These are phyloP conservation scores for Merluccius polli DNA, from an alignment of 2,797 vertebrate genomes.

Conservation along the genomic window DNA sequence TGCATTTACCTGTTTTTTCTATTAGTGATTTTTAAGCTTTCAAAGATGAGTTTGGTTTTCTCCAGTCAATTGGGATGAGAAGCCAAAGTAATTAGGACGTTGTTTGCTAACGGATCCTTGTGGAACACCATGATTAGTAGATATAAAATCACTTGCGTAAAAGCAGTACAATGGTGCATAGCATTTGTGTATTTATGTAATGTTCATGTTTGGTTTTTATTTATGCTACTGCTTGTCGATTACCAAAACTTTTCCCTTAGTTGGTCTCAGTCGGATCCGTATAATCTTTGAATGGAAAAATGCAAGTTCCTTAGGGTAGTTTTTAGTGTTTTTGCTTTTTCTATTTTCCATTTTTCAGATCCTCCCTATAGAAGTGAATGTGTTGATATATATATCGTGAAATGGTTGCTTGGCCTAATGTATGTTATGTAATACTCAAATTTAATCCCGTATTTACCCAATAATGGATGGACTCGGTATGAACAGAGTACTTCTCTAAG, in stretches of 20 bases:
- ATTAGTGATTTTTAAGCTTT: slow-evolving; percentile 78
- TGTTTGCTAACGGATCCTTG: slow-evolving; percentile 50
- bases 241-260: slow-evolving; percentile 74
- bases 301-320: slow-evolving; percentile 65
- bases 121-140: slow-evolving; percentile 55
- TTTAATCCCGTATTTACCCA: slow-evolving; percentile 73
- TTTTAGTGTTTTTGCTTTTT: slow-evolving; percentile 59
- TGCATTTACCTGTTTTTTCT: slow-evolving; percentile 80
- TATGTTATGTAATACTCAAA: slow-evolving; percentile 75
- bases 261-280: slow-evolving; percentile 62
- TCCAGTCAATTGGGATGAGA: slow-evolving; percentile 51
- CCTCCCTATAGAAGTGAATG: slow-evolving; percentile 78
- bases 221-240: slow-evolving; percentile 81
- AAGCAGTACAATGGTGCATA: slow-evolving; percentile 75
- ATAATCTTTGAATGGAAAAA: slow-evolving; percentile 71
- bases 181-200: slow-evolving; percentile 80
- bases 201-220: slow-evolving; percentile 72
- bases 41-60: slow-evolving; percentile 72
- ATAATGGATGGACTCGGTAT: slow-evolving; percentile 78
- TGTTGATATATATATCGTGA: slow-evolving; percentile 76
- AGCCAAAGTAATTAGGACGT: slow-evolving; percentile 54
- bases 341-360: slow-evolving; percentile 65
- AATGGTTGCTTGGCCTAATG: slow-evolving; percentile 73
- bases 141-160: slow-evolving; percentile 57
- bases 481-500: slow-evolving; percentile 67